Evolutionary conservation across 2,113 vertebrate genomes (phyloP), one percentile per base, ranked within the genome.

Genomic region (Festucalex cinctus): DNA sequence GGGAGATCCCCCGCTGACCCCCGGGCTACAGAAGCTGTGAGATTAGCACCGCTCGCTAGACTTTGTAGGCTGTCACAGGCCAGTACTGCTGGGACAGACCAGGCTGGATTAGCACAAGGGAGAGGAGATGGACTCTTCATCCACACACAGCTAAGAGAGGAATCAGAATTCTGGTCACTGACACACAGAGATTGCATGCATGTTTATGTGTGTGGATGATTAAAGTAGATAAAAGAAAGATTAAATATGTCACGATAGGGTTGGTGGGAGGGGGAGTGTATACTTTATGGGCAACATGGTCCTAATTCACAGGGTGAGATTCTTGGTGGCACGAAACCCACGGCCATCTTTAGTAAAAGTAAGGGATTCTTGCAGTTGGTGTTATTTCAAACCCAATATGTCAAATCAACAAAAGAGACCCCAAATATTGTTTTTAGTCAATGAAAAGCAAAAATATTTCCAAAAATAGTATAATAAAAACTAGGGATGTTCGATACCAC

Each of bases 1-100:
- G 77, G 79, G 79, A 90, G 74, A 73, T 87, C 79, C 81, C 81
- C 80, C 67, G 43, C 76, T 82, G 79, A 85, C 85, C 86, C 78
- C 58, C 35, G 6, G 83, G 86, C 80, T 83, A 77, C 72, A 67
- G 67, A 80, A 80, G 70, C 75, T 69, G 74, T 60, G 80, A 85
- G 85, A 90, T 89, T 91, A 88, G 71, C 72, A 54, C 61, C 68
- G 26, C 62, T 65, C 74, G 69, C 83, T 60, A 37, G 83, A 82
- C 78, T 91, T 90, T 89, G 85, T 22, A 89, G 86, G 83, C 84
- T 90, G 88, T 89, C 88, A 88, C 82, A 75, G 77, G 69, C 72
- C 75, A 77, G 69, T 66, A 77, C 78, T 85, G 66, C 72, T 67
- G 76, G 83, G 85, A 83, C 70, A 72, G 82, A 83, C 69, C 43